These are phyloP conservation scores for Calephelis nemesis DNA, from an alignment of 1,140 invertebrate genomes.

Conservation along the genomic window DNA sequence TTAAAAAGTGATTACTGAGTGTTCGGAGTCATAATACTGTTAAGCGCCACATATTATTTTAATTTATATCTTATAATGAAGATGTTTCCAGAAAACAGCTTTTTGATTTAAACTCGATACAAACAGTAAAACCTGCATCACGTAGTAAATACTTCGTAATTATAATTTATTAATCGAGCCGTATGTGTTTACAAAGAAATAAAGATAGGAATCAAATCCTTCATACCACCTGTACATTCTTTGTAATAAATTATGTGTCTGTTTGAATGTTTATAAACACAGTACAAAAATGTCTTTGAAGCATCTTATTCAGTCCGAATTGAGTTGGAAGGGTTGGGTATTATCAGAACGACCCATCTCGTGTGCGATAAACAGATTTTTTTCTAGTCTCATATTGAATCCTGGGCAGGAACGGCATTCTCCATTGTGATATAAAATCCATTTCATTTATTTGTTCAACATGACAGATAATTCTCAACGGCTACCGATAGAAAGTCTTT, in stretches of 20 bases:
- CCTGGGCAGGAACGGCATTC: constrained; percentile 44
- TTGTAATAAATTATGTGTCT: constrained; percentile 10
- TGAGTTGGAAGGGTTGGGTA: constrained; percentile 18
- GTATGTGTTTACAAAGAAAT: constrained; percentile 10
- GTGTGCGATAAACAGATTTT: constrained; percentile 72
- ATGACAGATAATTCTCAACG: constrained; percentile 62
- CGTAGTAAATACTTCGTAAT: neutral
- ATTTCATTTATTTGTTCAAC: constrained; percentile 72
- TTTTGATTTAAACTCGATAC: constrained; percentile 8
- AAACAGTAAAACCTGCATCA: neutral
- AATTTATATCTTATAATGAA: neutral
- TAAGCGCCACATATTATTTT: neutral
- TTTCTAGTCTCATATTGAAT: constrained; percentile 55
- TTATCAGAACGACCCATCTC: constrained; percentile 66
- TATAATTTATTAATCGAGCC: constrained; percentile 4
- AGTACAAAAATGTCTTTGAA: constrained; percentile 12
- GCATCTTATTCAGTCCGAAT: constrained; percentile 7
- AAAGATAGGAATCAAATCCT: constrained; percentile 1
- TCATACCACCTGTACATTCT: constrained; percentile 14
- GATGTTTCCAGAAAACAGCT: neutral
- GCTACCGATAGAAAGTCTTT: constrained; percentile 73
- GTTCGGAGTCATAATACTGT: too few species aligned
- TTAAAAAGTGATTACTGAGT: too few species aligned
- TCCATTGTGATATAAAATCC: constrained; percentile 68
- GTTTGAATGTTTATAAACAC: constrained; percentile 12